phyloP scores from a whole-genome alignment of 1,140 invertebrate species.

The Lordiphosa stackelbergi region DNA sequence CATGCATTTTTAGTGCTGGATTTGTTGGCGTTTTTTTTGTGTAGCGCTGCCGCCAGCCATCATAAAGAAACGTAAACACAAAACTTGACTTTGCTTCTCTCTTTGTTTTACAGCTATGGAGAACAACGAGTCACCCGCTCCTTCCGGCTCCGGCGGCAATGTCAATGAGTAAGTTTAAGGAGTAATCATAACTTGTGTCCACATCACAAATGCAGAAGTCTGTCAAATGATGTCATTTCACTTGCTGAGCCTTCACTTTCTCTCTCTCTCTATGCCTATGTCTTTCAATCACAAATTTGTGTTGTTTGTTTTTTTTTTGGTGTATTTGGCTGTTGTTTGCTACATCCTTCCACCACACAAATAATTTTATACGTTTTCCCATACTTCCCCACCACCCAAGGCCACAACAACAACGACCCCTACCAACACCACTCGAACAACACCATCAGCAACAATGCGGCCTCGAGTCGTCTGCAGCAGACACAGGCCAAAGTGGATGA shows the following conservation, averaged over 20 bases:
- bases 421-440: constrained; percentile 21
- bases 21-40: too few relatives aligned
- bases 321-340: constrained; percentile 15
- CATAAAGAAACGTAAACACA: constrained; percentile 8
- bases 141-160: constrained; percentile 54
- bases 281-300: too few relatives aligned
- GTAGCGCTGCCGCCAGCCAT: too few relatives aligned
- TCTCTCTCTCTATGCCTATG: background rate
- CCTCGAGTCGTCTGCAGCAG: constrained; percentile 91
- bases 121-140: constrained; percentile 61
- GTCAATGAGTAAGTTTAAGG: constrained; percentile 59
- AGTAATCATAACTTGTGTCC: background rate
- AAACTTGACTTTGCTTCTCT: constrained; percentile 13
- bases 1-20: too few relatives aligned
- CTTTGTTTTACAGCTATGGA: constrained; percentile 39
- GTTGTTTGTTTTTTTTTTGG: constrained; percentile 13
- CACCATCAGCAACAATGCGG: constrained; percentile 61
- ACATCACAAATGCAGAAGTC: constrained; percentile 31
- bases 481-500: constrained; percentile 98
- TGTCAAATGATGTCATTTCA: constrained; percentile 30
- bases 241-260: constrained; percentile 1
- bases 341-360: constrained; percentile 41
- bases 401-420: constrained; percentile 35
- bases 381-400: constrained; percentile 74
- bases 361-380: constrained; percentile 77